Conservation (phyloP, 2,113 vertebrate species). For the Alaudala cheleensis region DNA sequence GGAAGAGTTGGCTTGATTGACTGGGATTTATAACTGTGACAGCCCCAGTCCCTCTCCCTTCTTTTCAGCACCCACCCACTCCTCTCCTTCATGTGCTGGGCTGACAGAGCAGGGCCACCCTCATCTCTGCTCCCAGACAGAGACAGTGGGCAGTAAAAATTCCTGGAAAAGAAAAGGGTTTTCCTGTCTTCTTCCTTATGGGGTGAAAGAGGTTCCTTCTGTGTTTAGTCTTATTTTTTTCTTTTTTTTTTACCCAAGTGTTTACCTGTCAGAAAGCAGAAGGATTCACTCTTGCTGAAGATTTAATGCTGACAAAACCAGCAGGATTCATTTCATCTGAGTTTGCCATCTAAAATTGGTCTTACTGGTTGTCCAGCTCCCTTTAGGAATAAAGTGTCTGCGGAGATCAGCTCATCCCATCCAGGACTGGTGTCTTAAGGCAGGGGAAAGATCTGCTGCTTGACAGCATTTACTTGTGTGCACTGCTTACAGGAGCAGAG, state of each 20-base stretch:
- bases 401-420: background rate
- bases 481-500: background rate
- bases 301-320: background rate
- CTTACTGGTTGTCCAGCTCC: background rate
- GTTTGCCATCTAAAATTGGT: background rate
- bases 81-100: background rate
- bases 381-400: background rate
- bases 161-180: background rate
- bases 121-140: conserved; percentile 36
- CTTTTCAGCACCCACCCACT: background rate
- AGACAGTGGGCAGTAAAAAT: background rate
- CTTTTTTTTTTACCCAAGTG: background rate
- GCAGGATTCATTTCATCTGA: background rate
- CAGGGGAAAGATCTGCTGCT: background rate
- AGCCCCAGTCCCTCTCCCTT: background rate
- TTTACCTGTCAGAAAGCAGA: background rate
- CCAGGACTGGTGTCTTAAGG: background rate
- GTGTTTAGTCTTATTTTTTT: background rate
- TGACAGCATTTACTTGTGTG: background rate
- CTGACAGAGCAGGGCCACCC: conserved; percentile 26
- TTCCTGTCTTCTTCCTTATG: conserved; percentile 13
- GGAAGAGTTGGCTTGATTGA: background rate
- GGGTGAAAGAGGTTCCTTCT: conserved; percentile 27
- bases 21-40: background rate
- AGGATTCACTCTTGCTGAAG: background rate